Evolutionary conservation across 1,140 invertebrate species (phyloP), one percentile per base, ranked within the genome.

Genomic region (Bombus affinis): DNA sequence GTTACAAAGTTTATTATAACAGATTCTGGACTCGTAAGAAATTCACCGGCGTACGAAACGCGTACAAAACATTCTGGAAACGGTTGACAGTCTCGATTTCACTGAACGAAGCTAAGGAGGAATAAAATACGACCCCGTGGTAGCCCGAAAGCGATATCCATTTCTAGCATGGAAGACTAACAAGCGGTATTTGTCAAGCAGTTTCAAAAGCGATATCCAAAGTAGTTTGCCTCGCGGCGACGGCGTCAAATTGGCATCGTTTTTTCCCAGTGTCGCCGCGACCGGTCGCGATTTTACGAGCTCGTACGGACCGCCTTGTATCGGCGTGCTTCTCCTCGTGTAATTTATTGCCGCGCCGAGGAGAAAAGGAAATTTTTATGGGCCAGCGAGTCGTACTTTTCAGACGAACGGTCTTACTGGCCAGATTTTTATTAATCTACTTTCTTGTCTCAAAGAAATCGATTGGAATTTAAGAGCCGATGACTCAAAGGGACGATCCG

Each of bases 341-440:
- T 81, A 81, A 88, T 89, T 89, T 89, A 88, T 76, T 18, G 35
- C 1, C 53, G n/a, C 42, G 35, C 35, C 53, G 42, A 18, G 47
- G 85, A 70, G 71, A 81, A 70, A 72, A 66, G 44, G 73, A 32
- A 62, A 81, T 81, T 70, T 89, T 85, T 81, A 81, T 35, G 82
- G 82, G 25, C 39, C 39, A 39, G 9, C 39, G 25, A 28, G 4
- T 25, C 10, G 65, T 66, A 18, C 15, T 32, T 66, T 35, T 35
- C n/a, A 8, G 32, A 66, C 65, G n/a, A 66, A 66, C 65, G 65
- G n/a, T 66, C 32, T n/a, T 62, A 28, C 22, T 10, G 18, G 0
- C 5, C 37, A 3, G 25, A n/a, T 72, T 71, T 42, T n/a, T 72
- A n/a, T 42, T 42, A 39, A 42, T 72, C 70, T 8, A 72, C 37